Percentiles rank a stretch among this genome's conserved stretches.
Conservation (phyloP, 1,140 invertebrate species). For the Rhizoglyphus robini region DNA sequence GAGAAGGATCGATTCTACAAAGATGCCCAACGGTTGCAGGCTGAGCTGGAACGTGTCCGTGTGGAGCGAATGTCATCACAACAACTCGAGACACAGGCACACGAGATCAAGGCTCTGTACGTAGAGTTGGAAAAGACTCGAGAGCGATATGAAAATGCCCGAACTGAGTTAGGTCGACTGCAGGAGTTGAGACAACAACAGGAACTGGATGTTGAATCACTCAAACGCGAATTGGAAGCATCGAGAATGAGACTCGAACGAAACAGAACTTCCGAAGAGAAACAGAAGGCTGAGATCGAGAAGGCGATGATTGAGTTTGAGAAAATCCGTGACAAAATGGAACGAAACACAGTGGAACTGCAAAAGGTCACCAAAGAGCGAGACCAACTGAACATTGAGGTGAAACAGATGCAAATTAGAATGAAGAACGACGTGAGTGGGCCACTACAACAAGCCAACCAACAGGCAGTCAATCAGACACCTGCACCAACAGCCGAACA, state of each 20-base stretch:
- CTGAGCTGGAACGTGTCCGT: slow-evolving; percentile 23
- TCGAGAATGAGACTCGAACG: slow-evolving; percentile 58
- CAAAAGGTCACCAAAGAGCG: slow-evolving; percentile 48
- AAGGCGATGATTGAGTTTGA: slow-evolving; percentile 68
- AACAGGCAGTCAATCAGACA: not conserved
- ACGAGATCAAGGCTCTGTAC: slow-evolving; percentile 38
- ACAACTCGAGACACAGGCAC: slow-evolving; percentile 30
- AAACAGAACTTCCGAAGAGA: slow-evolving; percentile 54
- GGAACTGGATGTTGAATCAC: slow-evolving; percentile 26
- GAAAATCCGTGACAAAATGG: slow-evolving; percentile 64
- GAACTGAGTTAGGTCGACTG: slow-evolving; percentile 24
- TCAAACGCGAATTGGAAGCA: slow-evolving; percentile 50
- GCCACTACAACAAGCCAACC: slow-evolving; percentile 9
- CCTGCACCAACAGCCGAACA: not conserved
- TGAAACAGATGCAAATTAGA: slow-evolving; percentile 23
- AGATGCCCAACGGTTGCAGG: slow-evolving; percentile 39
- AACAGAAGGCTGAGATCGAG: slow-evolving; percentile 63
- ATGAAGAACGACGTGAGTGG: not conserved
- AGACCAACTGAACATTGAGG: slow-evolving; percentile 30
- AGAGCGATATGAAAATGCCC: slow-evolving; percentile 24
- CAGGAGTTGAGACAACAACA: slow-evolving; percentile 26
- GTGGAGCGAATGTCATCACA: slow-evolving; percentile 23
- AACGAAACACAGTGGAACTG: slow-evolving; percentile 61
- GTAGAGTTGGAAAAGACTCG: slow-evolving; percentile 54
- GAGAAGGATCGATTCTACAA: slow-evolving; percentile 41